Conservation (phyloP, 2,113 vertebrate genomes). For the Lophotis ruficrista region DNA sequence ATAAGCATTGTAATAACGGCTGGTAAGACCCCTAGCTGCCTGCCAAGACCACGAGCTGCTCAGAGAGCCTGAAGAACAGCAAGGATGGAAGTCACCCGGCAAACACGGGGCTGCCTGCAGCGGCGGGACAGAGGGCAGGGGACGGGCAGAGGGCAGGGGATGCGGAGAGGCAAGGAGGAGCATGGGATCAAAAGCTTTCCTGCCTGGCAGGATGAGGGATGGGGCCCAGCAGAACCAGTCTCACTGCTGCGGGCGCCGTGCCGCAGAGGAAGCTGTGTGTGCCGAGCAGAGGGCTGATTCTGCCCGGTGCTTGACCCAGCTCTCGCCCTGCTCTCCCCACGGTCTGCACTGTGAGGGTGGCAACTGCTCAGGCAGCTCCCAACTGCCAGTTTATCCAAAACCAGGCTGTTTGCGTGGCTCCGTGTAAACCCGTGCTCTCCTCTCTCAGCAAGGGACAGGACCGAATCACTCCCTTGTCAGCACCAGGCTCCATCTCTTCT, state of each 20-base stretch:
- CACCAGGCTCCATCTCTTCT: not conserved
- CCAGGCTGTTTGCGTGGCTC: not conserved
- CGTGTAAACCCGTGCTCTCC: not conserved
- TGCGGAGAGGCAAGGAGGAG: not conserved
- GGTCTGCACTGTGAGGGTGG: accelerated
- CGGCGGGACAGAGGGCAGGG: not conserved
- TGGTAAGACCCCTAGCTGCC: not conserved
- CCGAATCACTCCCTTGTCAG: accelerated
- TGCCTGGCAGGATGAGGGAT: conserved; percentile 36
- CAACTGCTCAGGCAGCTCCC: accelerated
- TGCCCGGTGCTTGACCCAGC: not conserved
- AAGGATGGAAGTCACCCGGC: not conserved
- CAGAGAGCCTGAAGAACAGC: not conserved
- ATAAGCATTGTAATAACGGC: not conserved
- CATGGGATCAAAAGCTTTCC: not conserved
- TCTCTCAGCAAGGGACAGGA: not conserved
- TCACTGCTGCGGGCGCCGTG: not conserved
- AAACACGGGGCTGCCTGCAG: not conserved
- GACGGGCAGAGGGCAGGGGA: conserved; percentile 9
- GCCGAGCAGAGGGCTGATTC: not conserved
- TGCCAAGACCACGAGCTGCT: conserved; percentile 5
- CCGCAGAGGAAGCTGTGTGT: conserved; percentile 7
- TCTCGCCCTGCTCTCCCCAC: not conserved
- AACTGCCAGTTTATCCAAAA: not conserved
- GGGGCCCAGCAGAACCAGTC: not conserved